Conservation (phyloP, 1,140 invertebrate genomes). For the Brachionus koreanus region DNA sequence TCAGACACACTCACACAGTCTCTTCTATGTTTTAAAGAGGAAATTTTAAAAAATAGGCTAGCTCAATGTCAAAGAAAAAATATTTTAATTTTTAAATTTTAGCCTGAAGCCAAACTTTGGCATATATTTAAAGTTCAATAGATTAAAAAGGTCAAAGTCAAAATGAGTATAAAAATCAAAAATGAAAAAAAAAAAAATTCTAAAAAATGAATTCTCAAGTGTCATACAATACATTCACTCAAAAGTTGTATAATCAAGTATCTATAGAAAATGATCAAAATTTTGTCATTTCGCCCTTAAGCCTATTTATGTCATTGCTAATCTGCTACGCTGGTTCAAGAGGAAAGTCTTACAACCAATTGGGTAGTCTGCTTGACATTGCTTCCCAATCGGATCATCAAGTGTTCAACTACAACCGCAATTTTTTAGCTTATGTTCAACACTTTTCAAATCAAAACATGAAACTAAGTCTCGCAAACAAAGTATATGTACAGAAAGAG, state of each 20-base stretch:
- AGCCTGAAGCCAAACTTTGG: too few species aligned
- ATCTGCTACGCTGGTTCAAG: slow-evolving; percentile 67
- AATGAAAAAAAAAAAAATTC: neutral
- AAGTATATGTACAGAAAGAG: neutral
- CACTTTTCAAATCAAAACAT: neutral
- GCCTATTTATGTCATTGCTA: slow-evolving; percentile 65
- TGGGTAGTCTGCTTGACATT: slow-evolving; percentile 49
- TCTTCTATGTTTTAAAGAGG: too few species aligned
- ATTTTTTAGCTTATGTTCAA: neutral
- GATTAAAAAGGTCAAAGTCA: neutral
- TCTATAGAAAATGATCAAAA: slow-evolving; percentile 14
- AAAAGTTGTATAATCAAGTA: neutral
- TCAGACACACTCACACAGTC: too few species aligned
- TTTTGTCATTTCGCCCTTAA: slow-evolving; percentile 60
- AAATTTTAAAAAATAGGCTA: too few species aligned
- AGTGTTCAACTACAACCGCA: neutral
- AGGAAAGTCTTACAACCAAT: slow-evolving; percentile 67
- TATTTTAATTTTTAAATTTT: too few species aligned
- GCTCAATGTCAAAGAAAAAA: too few species aligned
- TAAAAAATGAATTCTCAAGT: neutral
- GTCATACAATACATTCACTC: neutral
- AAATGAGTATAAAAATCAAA: neutral
- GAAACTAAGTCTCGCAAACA: neutral
- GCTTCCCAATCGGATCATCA: neutral
- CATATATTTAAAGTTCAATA: neutral